Evolutionary conservation across 1,140 invertebrate species (phyloP).

Genomic region (Agrypnia vestita): DNA sequence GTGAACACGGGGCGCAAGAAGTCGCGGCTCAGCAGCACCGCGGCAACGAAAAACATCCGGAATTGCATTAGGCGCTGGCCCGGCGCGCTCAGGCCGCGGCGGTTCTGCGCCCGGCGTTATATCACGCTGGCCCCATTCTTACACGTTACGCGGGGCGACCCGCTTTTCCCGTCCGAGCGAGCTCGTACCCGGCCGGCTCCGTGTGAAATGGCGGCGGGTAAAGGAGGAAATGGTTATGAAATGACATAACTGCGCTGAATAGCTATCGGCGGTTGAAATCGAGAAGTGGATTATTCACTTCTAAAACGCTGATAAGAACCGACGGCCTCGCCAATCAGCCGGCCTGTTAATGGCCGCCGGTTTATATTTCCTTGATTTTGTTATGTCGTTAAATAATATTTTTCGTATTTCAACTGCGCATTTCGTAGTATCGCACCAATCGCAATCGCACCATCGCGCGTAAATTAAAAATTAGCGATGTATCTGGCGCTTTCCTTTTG

Average conservation of each 20-base stretch:
- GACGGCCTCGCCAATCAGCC: background rate
- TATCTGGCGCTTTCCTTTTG: too few relatives aligned
- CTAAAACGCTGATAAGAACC: slow-evolving; percentile 18
- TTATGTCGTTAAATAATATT: too few relatives aligned
- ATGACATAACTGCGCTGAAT: slow-evolving; percentile 48
- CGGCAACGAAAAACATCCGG: background rate
- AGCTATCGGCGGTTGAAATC: slow-evolving; percentile 23
- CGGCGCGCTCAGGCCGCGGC: background rate
- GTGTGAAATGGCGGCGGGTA: slow-evolving; percentile 54
- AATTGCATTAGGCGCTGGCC: background rate
- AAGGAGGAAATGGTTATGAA: slow-evolving; percentile 57
- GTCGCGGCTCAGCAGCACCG: too few relatives aligned
- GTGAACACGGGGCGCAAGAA: too few relatives aligned
- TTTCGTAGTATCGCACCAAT: too few relatives aligned
- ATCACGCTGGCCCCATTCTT: slow-evolving; percentile 39
- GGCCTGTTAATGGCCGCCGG: background rate
- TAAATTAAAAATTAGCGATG: too few relatives aligned
- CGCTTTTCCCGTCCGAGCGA: slow-evolving; percentile 49
- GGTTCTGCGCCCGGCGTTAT: background rate
- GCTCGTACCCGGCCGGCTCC: slow-evolving; percentile 41
- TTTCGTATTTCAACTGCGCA: too few relatives aligned
- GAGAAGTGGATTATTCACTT: slow-evolving; percentile 2
- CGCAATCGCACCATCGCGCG: too few relatives aligned
- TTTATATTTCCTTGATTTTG: background rate
- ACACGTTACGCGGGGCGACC: slow-evolving; percentile 48